These are phyloP conservation scores for Papilio gigon DNA, from an alignment of 2,888 invertebrate species.

Conservation along the genomic window DNA sequence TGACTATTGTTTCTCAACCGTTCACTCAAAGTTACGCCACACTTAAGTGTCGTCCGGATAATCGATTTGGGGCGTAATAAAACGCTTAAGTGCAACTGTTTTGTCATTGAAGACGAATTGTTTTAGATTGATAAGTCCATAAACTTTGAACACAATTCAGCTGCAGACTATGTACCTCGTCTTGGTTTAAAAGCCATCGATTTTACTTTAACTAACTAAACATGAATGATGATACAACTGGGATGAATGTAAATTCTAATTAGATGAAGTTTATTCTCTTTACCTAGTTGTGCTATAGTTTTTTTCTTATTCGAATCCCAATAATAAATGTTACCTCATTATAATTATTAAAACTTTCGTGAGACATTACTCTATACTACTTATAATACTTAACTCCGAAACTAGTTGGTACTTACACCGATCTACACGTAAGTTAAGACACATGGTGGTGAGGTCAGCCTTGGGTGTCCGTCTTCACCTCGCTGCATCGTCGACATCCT, in stretches of 20 bases:
- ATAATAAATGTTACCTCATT: too few species aligned
- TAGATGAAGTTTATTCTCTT: neutral
- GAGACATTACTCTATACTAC: too few species aligned
- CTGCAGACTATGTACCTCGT: neutral
- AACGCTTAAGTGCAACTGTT: constrained; percentile 42
- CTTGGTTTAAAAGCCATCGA: neutral
- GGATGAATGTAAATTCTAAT: neutral
- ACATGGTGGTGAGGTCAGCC: too few species aligned
- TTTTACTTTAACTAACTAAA: constrained; percentile 8
- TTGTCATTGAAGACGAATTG: constrained; percentile 38
- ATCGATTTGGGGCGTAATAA: constrained; percentile 42
- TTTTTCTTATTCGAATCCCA: too few species aligned
- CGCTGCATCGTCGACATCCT: too few species aligned
- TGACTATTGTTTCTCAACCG: constrained; percentile 42
- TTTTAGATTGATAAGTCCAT: constrained; percentile 22
- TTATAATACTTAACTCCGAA: too few species aligned
- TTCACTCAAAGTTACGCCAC: constrained; percentile 38
- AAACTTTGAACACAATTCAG: constrained; percentile 3
- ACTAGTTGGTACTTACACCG: too few species aligned
- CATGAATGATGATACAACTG: constrained; percentile 5
- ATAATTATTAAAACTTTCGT: too few species aligned
- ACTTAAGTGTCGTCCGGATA: constrained; percentile 40
- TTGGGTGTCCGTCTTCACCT: too few species aligned
- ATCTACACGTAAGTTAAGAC: too few species aligned
- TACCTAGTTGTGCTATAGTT: neutral